phyloP scores from a whole-genome alignment of 2,113 vertebrate species.

The Verasper variegatus region DNA sequence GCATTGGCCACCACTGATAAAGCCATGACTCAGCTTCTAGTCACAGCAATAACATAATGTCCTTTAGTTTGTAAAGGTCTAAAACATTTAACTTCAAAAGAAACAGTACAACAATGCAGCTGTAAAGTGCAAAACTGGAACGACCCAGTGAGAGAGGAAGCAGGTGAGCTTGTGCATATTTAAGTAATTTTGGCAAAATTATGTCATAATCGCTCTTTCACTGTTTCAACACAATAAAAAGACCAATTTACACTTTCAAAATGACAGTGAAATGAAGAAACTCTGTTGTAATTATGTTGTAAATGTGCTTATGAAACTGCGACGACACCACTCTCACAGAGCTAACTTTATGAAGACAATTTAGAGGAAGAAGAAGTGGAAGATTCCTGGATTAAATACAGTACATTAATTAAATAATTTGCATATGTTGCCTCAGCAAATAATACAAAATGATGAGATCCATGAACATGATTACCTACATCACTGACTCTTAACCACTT shows the following conservation, averaged over 20 bases:
- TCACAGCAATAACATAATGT: neutral
- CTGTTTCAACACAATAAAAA: constrained; percentile 29
- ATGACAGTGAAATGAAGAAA: constrained; percentile 27
- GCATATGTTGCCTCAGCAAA: neutral
- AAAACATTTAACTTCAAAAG: neutral
- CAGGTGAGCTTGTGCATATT: neutral
- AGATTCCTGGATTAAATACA: neutral
- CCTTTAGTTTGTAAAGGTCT: neutral
- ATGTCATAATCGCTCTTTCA: neutral
- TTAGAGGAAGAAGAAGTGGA: neutral
- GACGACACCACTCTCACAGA: neutral
- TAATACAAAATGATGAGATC: neutral
- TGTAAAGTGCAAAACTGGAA: neutral
- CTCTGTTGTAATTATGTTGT: constrained; percentile 33
- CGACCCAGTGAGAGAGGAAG: neutral
- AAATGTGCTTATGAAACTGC: constrained; percentile 10
- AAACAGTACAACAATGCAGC: neutral
- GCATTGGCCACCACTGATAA: constrained; percentile 26
- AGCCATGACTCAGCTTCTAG: constrained; percentile 30
- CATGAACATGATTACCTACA: neutral
- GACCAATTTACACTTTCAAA: neutral
- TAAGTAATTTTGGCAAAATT: neutral
- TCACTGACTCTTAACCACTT: constrained; percentile 45
- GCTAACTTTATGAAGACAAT: neutral
- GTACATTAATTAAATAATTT: neutral